These are phyloP conservation scores for Drosophila imparisetae DNA, from an alignment of 2,888 invertebrate genomes.

Conservation along the genomic window DNA sequence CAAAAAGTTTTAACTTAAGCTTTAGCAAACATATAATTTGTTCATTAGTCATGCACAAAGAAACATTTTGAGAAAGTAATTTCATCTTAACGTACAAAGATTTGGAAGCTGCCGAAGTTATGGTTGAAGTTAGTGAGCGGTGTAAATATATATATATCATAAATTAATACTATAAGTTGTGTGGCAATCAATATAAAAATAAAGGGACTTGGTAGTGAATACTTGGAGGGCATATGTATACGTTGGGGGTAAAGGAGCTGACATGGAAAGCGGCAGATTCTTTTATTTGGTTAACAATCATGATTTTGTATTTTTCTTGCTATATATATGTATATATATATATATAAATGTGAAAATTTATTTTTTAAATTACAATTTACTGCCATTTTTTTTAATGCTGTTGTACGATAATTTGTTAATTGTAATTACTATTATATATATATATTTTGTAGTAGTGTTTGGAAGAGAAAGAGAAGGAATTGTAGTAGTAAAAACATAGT, in stretches of 20 bases:
- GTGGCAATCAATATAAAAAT: constrained; percentile 53
- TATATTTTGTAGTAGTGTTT: constrained; percentile 40
- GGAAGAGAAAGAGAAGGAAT: constrained; percentile 62
- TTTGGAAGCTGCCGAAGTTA: constrained; percentile 63
- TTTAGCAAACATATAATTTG: constrained; percentile 14
- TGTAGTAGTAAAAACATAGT: constrained; percentile 51
- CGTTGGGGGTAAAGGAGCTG: constrained; percentile 36
- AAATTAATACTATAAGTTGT: constrained; percentile 62
- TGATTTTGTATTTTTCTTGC: constrained; percentile 17
- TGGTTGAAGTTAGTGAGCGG: constrained; percentile 34
- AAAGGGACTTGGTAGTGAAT: constrained; percentile 42
- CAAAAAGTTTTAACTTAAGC: constrained; percentile 3
- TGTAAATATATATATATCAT: constrained; percentile 3
- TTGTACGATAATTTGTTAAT: constrained; percentile 38
- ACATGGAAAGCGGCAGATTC: constrained; percentile 45
- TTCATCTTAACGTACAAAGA: constrained; percentile 36
- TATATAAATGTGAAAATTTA: constrained; percentile 60
- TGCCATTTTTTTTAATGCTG: constrained; percentile 45
- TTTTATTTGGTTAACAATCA: constrained; percentile 32
- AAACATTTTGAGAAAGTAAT: constrained; percentile 30
- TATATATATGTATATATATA: constrained; percentile 40
- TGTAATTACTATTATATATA: constrained; percentile 34
- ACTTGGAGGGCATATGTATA: constrained; percentile 61
- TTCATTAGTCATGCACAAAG: constrained; percentile 20
- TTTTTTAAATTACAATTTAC: constrained; percentile 38